Percentiles rank a stretch among this genome's conserved stretches.
phyloP scores from a whole-genome alignment of 2,888 invertebrate genomes.

The Lissonota sp. region DNA sequence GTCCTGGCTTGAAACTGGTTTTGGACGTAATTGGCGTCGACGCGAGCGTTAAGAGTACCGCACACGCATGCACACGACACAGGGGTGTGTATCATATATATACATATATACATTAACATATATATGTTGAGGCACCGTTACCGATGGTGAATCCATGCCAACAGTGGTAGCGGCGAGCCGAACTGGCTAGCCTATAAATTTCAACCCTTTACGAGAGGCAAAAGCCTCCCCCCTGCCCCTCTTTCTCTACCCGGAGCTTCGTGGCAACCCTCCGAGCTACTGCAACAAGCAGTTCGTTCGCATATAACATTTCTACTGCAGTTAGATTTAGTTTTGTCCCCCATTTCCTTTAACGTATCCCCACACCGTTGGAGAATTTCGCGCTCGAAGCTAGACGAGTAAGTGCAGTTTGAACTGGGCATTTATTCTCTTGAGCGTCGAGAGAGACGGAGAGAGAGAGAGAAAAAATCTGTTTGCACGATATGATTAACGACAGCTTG shows the following conservation, averaged over 20 bases:
- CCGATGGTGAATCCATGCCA: slow-evolving; percentile 54
- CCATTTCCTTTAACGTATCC: not conserved
- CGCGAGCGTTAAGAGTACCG: slow-evolving; percentile 71
- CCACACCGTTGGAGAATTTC: not conserved
- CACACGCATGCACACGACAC: slow-evolving; percentile 52
- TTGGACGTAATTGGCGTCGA: slow-evolving; percentile 78
- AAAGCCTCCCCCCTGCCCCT: not conserved
- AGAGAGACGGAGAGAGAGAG: not conserved
- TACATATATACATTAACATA: not conserved
- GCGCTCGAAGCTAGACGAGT: not conserved
- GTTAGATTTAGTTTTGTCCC: slow-evolving; percentile 20
- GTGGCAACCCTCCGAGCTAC: slow-evolving; percentile 5
- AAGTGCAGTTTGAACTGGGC: slow-evolving; percentile 21
- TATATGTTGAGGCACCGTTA: slow-evolving; percentile 33
- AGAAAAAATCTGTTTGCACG: not conserved
- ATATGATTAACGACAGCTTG: not conserved
- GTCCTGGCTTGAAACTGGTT: slow-evolving; percentile 74
- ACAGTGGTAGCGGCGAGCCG: slow-evolving; percentile 52
- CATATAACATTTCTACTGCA: slow-evolving; percentile 36
- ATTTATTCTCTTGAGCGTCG: not conserved
- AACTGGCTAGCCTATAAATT: slow-evolving; percentile 57
- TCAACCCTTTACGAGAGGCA: slow-evolving; percentile 60
- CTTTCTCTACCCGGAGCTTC: not conserved
- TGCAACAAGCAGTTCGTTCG: slow-evolving; percentile 6
- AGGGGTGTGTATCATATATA: not conserved